Base-by-base conservation (phyloP, 2,888 invertebrate species). In the Ptycholaimellus sp. region DNA sequence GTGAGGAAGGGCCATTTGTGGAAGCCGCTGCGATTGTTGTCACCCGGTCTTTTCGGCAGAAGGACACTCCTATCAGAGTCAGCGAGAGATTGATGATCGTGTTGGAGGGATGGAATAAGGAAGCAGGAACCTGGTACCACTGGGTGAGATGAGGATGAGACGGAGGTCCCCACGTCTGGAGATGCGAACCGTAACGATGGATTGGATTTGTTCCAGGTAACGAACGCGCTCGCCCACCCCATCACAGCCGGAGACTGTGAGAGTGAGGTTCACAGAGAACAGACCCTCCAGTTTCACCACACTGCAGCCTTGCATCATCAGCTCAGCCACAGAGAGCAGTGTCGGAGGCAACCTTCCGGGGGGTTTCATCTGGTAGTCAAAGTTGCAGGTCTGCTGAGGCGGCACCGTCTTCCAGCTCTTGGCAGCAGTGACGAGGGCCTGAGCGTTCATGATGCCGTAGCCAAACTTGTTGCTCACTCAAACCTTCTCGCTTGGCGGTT, bases 1-100 rank as follows among this genome's bases (percentile, higher is more conserved):
- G 85, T 83, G 48, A 96, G 69, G 69, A 96, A 93, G 13, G 93
- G 90, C 96, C 96, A 96, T 57, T 87, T 82, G 59, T 85, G 82
- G 60, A 96, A 93, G 56, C 82, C 82, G 20, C 81, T 79, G 56
- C 76, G 78, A 37, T 78, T 72, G 30, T 79, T 77, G 59, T 90
- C 87, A 13, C 79, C 68, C 1, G 82, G 82, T 44, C 90, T 68
- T 57, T 83, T 82, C 55, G 83, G 83, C 31, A 93, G 67, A 40
- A 93, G n/a, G n/a, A 63, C 1, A 80, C 79, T 11, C 83, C 83
- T 1, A 33, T 37, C 25, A 5, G 5, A 29, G 13, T n/a, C 6
- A 5, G n/a, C 29, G 5, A 14, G 29, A n/a, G 29, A 11, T 7
- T 11, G 23, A 11, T 7, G 6, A 7, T 11, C 6, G 7, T 23